phyloP scores from a whole-genome alignment of 2,113 vertebrate species.

The Potamarius usumacintae region DNA sequence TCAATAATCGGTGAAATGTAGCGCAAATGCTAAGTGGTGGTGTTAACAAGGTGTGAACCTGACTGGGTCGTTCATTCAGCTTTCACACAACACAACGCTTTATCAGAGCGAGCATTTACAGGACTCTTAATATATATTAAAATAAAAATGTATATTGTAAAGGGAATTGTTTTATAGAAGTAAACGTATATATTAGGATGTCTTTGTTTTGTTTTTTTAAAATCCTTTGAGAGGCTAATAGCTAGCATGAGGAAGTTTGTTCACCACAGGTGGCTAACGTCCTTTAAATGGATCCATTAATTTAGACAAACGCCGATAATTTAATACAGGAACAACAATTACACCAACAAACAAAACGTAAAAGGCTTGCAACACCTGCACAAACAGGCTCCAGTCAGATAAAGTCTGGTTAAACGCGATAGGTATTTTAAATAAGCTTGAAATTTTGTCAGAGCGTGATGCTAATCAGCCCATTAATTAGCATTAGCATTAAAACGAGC shows the following conservation, averaged over 20 bases:
- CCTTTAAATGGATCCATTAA: conserved; percentile 74
- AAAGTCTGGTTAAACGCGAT: not conserved
- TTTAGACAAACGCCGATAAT: conserved; percentile 71
- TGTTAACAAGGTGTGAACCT: conserved; percentile 84
- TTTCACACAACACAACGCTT: not conserved
- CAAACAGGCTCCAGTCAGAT: conserved; percentile 30
- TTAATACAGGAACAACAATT: conserved; percentile 68
- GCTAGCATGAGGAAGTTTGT: conserved; percentile 50
- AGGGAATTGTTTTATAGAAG: not conserved
- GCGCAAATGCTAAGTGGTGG: conserved; percentile 77
- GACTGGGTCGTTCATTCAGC: conserved; percentile 29
- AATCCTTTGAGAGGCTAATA: not conserved
- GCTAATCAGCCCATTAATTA: conserved; percentile 39
- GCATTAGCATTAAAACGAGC: not conserved
- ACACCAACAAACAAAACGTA: conserved; percentile 56
- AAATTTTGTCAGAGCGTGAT: not conserved
- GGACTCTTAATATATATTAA: not conserved
- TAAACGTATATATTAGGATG: not conserved
- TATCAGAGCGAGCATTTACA: too few relatives aligned
- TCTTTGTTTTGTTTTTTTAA: not conserved
- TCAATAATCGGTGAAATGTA: conserved; percentile 78
- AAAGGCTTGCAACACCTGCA: conserved; percentile 54
- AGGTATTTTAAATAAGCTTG: not conserved
- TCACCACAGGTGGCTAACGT: conserved; percentile 70
- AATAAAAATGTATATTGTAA: not conserved